Evolutionary conservation across 2,888 invertebrate genomes (phyloP).

Genomic region (Phoronis australis): DNA sequence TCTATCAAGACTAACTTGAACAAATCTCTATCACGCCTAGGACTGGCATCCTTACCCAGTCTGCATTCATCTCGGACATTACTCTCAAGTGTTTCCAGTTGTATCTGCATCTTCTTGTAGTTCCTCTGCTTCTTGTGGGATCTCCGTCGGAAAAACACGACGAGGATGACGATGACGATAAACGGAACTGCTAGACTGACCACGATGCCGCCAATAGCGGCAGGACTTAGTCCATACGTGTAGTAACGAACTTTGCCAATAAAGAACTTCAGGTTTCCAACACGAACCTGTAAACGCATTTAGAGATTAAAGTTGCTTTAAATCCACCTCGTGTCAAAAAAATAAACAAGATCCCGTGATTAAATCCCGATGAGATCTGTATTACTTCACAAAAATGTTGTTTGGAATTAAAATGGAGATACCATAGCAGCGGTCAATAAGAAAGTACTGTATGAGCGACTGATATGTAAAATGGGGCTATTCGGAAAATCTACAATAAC

Average conservation of each 20-base stretch:
- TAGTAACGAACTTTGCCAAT: slow-evolving; percentile 90
- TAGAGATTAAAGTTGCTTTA: too few relatives aligned
- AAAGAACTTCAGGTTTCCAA: slow-evolving; percentile 80
- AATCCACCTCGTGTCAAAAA: too few relatives aligned
- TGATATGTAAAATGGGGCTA: too few relatives aligned
- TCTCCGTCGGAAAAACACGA: slow-evolving; percentile 79
- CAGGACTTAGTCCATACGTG: slow-evolving; percentile 68
- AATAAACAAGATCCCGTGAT: too few relatives aligned
- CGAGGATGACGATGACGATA: slow-evolving; percentile 71
- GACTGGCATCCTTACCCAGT: slow-evolving; percentile 61
- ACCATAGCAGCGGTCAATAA: too few relatives aligned
- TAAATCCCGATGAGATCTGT: too few relatives aligned
- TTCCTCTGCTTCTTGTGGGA: slow-evolving; percentile 95
- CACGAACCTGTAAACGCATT: slow-evolving; percentile 53
- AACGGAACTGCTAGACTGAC: slow-evolving; percentile 78
- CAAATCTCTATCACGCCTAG: too few relatives aligned
- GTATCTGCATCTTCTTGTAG: slow-evolving; percentile 96
- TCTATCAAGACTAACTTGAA: too few relatives aligned
- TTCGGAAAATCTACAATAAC: too few relatives aligned
- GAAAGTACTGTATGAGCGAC: too few relatives aligned
- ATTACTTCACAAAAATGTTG: too few relatives aligned
- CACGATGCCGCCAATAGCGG: slow-evolving; percentile 70
- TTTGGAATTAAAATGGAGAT: too few relatives aligned
- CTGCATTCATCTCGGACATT: slow-evolving; percentile 97
- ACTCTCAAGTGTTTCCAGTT: slow-evolving; percentile 97